phyloP scores from a whole-genome alignment of 1,140 invertebrate species.

The Bombus terrestris region DNA sequence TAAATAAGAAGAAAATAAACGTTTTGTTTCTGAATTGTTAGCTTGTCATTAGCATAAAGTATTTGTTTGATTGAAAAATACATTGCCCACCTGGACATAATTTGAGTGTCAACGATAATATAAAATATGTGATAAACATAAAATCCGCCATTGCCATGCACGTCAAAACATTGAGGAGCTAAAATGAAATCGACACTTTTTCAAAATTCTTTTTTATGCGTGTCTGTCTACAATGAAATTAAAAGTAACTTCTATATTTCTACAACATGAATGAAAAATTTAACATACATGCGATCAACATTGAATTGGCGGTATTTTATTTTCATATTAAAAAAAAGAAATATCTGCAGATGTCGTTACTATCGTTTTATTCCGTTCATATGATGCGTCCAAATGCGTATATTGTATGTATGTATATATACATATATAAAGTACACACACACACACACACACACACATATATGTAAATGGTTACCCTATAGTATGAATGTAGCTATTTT shows the following conservation, averaged over 20 bases:
- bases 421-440: no score
- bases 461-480: not conserved
- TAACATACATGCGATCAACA: constrained; percentile 16
- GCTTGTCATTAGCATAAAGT: not conserved
- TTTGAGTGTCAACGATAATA: constrained; percentile 75
- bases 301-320: constrained; percentile 43
- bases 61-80: constrained; percentile 1
- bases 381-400: not conserved
- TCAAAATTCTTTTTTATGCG: not conserved
- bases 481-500: not conserved
- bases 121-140: constrained; percentile 77
- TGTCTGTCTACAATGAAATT: not conserved
- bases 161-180: constrained; percentile 75
- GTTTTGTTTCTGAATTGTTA: not conserved
- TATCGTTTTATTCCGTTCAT: not conserved
- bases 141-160: constrained; percentile 78
- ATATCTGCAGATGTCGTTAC: constrained; percentile 12
- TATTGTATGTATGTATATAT: not conserved
- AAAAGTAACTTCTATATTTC: not conserved
- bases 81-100: constrained; percentile 72
- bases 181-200: constrained; percentile 46
- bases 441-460: not conserved
- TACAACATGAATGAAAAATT: constrained; percentile 10
- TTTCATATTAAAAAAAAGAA: constrained; percentile 23
- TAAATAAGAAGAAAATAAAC: not conserved